Percentiles rank a stretch among this genome's conserved stretches.
These are phyloP conservation scores for Microcaecilia unicolor DNA, from an alignment of 2,797 vertebrate species.

Conservation along the genomic window DNA sequence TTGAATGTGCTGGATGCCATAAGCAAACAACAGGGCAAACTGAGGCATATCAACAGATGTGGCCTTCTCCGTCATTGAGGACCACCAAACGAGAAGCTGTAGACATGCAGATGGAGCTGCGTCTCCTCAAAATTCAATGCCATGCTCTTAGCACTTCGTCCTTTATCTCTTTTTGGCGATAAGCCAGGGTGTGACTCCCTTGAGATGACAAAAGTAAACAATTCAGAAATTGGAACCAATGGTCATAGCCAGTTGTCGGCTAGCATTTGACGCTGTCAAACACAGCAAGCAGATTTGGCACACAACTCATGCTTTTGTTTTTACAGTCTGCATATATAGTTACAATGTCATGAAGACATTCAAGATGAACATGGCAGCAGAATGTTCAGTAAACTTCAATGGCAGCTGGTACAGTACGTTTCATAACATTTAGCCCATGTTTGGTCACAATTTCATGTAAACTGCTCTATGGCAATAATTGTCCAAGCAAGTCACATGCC, in stretches of 20 bases:
- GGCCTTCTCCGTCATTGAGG: no score
- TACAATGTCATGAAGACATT: constrained; percentile 36
- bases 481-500: constrained; percentile 60
- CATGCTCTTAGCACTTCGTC: constrained; percentile 33
- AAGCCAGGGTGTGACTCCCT: constrained; percentile 98
- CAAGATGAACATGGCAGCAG: constrained; percentile 53
- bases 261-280: constrained; percentile 49
- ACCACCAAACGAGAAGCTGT: constrained; percentile 48
- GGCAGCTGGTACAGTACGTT: constrained; percentile 53
- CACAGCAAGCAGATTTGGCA: constrained; percentile 60
- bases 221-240: constrained; percentile 48
- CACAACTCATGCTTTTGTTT: constrained; percentile 72
- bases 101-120: constrained; percentile 48
- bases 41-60: constrained; percentile 18
- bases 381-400: constrained; percentile 39
- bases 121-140: constrained; percentile 66
- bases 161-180: constrained; percentile 80
- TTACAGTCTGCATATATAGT: constrained; percentile 63
- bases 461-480: constrained; percentile 55
- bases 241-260: constrained; percentile 34
- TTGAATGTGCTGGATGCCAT: constrained; percentile 26
- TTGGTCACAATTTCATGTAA: constrained; percentile 64
- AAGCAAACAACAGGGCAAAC: constrained; percentile 46
- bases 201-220: constrained; percentile 63
- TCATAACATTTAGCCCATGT: constrained; percentile 49